These are phyloP conservation scores for Acropternis orthonyx DNA, from an alignment of 2,797 vertebrate species.

Conservation along the genomic window DNA sequence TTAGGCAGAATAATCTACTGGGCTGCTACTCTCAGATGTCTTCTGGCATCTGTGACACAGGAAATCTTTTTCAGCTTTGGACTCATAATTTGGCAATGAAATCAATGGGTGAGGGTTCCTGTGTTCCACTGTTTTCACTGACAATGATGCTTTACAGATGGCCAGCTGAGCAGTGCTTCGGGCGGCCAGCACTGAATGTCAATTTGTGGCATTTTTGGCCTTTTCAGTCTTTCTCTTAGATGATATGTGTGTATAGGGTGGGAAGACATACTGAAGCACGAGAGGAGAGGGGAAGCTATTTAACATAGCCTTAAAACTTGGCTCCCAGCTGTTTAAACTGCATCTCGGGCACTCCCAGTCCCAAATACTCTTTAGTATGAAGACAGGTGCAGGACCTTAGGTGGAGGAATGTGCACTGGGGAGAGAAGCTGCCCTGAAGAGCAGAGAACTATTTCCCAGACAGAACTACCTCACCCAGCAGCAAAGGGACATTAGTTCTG, in stretches of 20 bases:
- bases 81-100: not conserved
- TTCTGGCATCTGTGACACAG: not conserved
- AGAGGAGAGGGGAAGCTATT: not conserved
- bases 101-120: not conserved
- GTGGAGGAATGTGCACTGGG: not conserved
- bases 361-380: not conserved
- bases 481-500: not conserved
- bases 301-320: not conserved
- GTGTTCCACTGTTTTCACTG: not conserved
- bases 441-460: not conserved
- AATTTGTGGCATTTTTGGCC: not conserved
- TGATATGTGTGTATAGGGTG: not conserved
- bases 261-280: not conserved
- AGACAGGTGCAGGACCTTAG: not conserved
- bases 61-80: not conserved
- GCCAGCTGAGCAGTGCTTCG: not conserved
- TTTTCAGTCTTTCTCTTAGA: not conserved
- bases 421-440: not conserved
- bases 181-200: no score
- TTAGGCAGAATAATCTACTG: not conserved
- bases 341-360: not conserved
- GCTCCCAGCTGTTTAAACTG: not conserved
- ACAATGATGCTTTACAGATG: rapidly evolving
- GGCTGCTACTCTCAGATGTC: not conserved
- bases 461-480: not conserved